Evolutionary conservation across 2,888 invertebrate species (phyloP).

Genomic region (Acleris cristana): DNA sequence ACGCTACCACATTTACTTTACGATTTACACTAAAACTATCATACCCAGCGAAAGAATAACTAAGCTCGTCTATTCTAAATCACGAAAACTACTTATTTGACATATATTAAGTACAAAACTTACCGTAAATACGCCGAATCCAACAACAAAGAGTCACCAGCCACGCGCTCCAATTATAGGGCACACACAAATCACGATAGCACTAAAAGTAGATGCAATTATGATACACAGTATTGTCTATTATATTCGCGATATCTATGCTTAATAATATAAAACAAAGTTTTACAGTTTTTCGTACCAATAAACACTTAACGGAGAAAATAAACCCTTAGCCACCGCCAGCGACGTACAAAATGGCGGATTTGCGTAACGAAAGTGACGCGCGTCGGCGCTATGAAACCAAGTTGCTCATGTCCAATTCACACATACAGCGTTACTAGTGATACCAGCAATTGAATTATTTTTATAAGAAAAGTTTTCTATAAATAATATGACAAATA

Average conservation of each 20-base stretch:
- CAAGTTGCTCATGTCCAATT: constrained; percentile 21
- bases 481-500: too few relatives aligned
- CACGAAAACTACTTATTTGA: constrained; percentile 46
- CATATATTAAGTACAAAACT: constrained; percentile 59
- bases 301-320: constrained; percentile 76
- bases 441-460: constrained; percentile 6
- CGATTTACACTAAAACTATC: constrained; percentile 45
- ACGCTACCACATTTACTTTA: constrained; percentile 65
- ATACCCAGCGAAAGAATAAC: constrained; percentile 43
- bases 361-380: constrained; percentile 82
- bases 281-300: constrained; percentile 73
- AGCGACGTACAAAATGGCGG: constrained; percentile 85
- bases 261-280: constrained; percentile 66
- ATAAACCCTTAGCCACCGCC: constrained; percentile 80
- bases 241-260: constrained; percentile 63
- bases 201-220: constrained; percentile 70
- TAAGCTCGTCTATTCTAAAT: constrained; percentile 39
- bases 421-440: constrained; percentile 25
- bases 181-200: constrained; percentile 81
- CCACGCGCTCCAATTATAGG: constrained; percentile 83
- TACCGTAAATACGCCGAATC: constrained; percentile 79
- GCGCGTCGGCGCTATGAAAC: constrained; percentile 66
- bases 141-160: constrained; percentile 83
- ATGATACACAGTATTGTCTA: constrained; percentile 67
- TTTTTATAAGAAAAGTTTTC: too few relatives aligned